Evolutionary conservation across 2,888 invertebrate genomes (phyloP).

Genomic region (Phengaris arion): DNA sequence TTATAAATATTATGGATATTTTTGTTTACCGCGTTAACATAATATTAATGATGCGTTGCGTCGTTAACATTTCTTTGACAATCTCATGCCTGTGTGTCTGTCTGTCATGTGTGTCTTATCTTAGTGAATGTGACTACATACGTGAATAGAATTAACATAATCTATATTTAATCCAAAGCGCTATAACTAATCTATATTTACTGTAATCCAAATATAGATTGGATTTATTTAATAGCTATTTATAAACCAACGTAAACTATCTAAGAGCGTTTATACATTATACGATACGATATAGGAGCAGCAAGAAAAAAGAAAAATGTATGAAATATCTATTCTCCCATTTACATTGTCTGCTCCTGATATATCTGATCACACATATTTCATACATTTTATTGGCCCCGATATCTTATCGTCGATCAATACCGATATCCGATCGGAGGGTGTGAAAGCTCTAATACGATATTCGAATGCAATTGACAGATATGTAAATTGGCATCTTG

Average conservation of each 20-base stretch:
- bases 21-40: not conserved
- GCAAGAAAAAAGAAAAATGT: too few species aligned
- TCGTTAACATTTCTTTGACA: slow-evolving; percentile 1
- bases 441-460: not conserved
- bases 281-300: not conserved
- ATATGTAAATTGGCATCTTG: slow-evolving; percentile 48
- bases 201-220: slow-evolving; percentile 11
- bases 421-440: not conserved
- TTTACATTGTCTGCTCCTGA: too few species aligned
- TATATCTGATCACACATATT: not conserved
- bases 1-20: not conserved
- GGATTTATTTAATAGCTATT: not conserved
- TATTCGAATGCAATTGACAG: slow-evolving; percentile 39
- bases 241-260: not conserved
- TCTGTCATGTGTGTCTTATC: not conserved
- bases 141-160: not conserved
- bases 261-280: not conserved
- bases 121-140: not conserved
- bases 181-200: slow-evolving; percentile 14
- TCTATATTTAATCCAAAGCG: slow-evolving; percentile 7
- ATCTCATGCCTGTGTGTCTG: not conserved
- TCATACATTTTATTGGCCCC: not conserved
- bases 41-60: not conserved
- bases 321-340: too few species aligned
- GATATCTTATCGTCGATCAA: too few species aligned